Base-by-base conservation (phyloP, 2,888 invertebrate species). In the Napeogenes sylphis region DNA sequence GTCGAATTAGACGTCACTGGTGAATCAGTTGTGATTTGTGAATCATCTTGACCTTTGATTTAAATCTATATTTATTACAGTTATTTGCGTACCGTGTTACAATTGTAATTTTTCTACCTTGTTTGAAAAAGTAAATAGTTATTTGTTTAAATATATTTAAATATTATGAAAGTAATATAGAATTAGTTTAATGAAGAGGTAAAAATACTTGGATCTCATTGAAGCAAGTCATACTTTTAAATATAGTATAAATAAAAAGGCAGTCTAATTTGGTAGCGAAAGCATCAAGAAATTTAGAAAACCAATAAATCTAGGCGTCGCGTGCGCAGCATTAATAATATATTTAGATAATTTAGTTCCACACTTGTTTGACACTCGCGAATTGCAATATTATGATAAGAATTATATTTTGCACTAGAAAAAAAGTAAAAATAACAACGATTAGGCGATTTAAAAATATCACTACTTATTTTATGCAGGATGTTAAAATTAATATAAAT, bases 261-360 rank as follows among this genome's bases (percentile, higher is more conserved):
- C 47, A 30, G 8, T 30, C 8, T 30, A 30, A 30, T 51, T 51
- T 21, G 12, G 30, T 30, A 30, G 51, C 51, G 51, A 51, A 51
- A 51, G 51, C 30, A 30, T 3, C 5, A 30, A 30, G 8, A 51
- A 30, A 30, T 71, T 68, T 47, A 59, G 56, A 63, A 63, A 61
- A 57, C 57, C 46, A 63, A 51, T 21, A 30, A 32, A 45, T 54
- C 33, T 35, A 33, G 47, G 42, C 38, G 42, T 47, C 62, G 59
- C 62, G 62, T 59, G 59, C 30, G 30, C 21, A n/a, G 21, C 12
- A 3, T 51, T 30, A 13, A 21, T 30, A 51, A 30, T 3, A 4
- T 51, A 30, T 51, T 51, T 2, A 4, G 21, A 51, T 13, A 30
- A n/a, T 30, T 30, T 30, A 12, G 2, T 51, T 51, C 47, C 6